Base-by-base conservation (phyloP, 2,888 invertebrate species). In the Lingula anatina region DNA sequence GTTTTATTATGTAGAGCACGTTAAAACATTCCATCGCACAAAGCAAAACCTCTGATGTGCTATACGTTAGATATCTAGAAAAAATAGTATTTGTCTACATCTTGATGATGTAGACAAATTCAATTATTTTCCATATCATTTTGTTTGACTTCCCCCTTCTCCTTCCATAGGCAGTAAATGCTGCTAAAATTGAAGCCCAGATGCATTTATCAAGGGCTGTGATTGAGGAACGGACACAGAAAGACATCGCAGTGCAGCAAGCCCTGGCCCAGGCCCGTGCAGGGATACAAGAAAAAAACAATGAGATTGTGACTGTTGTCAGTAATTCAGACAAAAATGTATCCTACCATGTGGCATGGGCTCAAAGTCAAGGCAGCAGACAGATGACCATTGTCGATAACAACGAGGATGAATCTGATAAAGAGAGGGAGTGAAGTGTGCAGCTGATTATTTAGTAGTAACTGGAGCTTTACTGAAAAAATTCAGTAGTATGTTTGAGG, bases 191-290 rank as follows among this genome's bases (percentile, higher is more conserved):
- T 5, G 75, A 76, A 51, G 68, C 66, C 2, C 73, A 73, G 57
- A 60, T 75, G 57, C 66, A 68, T 37, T 44, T 76, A 42, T 65
- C 67, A 1, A 55, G 70, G 18, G 68, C 73, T 5, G 49, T 74
- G 23, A 64, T 75, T 53, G 74, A 75, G 39, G 75, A 74, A 47
- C 56, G 73, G 37, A 60, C 66, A 3, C 73, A 73, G 54, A 71
- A 71, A 52, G 73, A 75, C 44, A 65, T 71, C 3, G 73, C 74
- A 4, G 58, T 75, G 2, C 73, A 74, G 53, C 70, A 75, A 51
- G 73, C 75, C 0, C 51, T 72, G 37, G 64, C 64, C 2, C 68
- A 71, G 39, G 68, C 65, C 0, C 54, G 71, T 12, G 60, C 65
- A 1, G 71, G 68, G 39, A 60, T 72, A 47, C 67, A 69, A 31